Evolutionary conservation across 2,113 vertebrate genomes (phyloP).

Genomic region (Hypomesus transpacificus): DNA sequence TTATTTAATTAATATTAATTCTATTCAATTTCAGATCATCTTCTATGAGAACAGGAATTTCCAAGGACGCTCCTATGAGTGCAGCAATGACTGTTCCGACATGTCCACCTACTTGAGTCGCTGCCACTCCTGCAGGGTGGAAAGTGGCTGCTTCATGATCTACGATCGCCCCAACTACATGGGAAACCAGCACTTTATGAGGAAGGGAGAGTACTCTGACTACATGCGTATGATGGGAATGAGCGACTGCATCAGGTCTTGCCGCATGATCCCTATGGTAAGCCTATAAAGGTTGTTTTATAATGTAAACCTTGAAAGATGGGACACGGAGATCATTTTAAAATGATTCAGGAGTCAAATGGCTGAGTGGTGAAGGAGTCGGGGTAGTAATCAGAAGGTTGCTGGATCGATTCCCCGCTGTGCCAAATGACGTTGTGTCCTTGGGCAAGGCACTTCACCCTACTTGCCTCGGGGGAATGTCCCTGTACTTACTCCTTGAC

Average conservation of each 20-base stretch:
- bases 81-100: constrained; percentile 63
- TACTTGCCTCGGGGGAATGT: too few species aligned
- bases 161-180: constrained; percentile 70
- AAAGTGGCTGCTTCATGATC: constrained; percentile 66
- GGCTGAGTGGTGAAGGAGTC: too few species aligned
- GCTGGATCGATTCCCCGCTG: too few species aligned
- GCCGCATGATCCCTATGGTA: constrained; percentile 64
- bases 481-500: too few species aligned
- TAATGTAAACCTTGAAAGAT: background rate
- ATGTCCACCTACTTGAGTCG: constrained; percentile 56
- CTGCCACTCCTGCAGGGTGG: constrained; percentile 60
- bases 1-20: background rate
- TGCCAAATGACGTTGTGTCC: too few species aligned
- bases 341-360: too few species aligned
- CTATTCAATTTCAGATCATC: constrained; percentile 48
- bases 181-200: constrained; percentile 64
- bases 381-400: too few species aligned
- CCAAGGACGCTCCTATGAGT: constrained; percentile 64
- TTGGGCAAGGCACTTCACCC: too few species aligned
- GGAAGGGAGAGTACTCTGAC: constrained; percentile 66
- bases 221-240: constrained; percentile 44
- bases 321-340: background rate
- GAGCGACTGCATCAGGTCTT: constrained; percentile 54
- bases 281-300: background rate
- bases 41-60: constrained; percentile 71